Base-by-base conservation (phyloP, 2,888 invertebrate genomes). In the Drosophila anomalata region DNA sequence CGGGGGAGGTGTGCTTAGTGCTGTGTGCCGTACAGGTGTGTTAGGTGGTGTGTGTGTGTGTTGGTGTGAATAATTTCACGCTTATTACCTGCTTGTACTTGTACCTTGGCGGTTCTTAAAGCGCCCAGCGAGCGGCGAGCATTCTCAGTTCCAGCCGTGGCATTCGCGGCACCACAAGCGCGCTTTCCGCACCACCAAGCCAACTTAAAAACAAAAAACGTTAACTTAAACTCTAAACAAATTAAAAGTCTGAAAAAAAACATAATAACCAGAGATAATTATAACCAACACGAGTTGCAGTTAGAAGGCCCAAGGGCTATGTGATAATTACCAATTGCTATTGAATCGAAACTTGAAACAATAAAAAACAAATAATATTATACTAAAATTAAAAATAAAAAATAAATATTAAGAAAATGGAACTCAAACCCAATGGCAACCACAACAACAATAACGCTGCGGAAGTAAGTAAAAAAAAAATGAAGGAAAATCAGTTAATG, bases 131-230 rank as follows among this genome's bases (percentile, higher is more conserved):
- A 44, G 44, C 71, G 53, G 54, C 52, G 33, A 54, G 53, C 56
- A 50, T 71, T 65, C 69, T 82, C 77, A 82, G 82, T 82, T 85
- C 71, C 56, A 85, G 78, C 86, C 83, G 86, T 78, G 86, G 83
- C 82, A 78, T 82, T 78, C 67, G 66, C 78, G 75, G 82, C 86
- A 78, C 39, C 83, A 78, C 86, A 82, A 60, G 75, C 77, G 66
- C 65, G 66, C 39, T 67, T 69, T 75, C 57, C 42, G 42, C 31
- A 61, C 52, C 63, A 36, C 36, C 36, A 36, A 36, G 36, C 52
- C 55, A 50, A 36, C 20, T 29, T 26, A 26, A 14, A 4, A 11
- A 44, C 42, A 44, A 2, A 60, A n/a, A 42, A 14, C 6, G 9
- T 7, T 11, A 17, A 41, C 24, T 26, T 17, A 12, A 33, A 9